phyloP scores from a whole-genome alignment of 2,797 vertebrate species.

The Cossypha polioptera region DNA sequence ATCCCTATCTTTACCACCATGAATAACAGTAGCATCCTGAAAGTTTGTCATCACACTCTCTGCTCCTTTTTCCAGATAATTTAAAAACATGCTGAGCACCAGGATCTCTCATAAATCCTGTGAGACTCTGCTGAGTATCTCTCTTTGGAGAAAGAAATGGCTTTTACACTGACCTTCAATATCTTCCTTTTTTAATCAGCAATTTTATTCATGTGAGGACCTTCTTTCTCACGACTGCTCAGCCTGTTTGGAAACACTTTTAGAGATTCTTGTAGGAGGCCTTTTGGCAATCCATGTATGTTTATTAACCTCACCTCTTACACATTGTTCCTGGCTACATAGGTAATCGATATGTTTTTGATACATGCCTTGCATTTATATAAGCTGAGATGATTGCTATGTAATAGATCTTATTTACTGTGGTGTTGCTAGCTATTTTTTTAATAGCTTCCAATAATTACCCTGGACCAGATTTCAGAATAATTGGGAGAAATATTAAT shows the following conservation, averaged over 20 bases:
- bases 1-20: not conserved
- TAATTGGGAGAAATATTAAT: not conserved
- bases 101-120: not conserved
- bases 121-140: not conserved
- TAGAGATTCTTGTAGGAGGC: not conserved
- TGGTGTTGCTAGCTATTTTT: not conserved
- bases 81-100: not conserved
- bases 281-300: not conserved
- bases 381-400: not conserved
- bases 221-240: not conserved
- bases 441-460: not conserved
- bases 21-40: not conserved
- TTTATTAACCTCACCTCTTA: not conserved
- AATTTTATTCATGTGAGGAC: not conserved
- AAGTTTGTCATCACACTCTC: constrained; percentile 16
- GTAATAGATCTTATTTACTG: not conserved
- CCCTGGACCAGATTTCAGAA: not conserved
- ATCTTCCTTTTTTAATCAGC: constrained; percentile 13
- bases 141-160: not conserved
- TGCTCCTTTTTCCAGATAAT: not conserved
- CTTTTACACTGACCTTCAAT: not conserved
- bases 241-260: not conserved
- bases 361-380: not conserved
- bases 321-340: not conserved
- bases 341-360: not conserved